These are phyloP conservation scores for Reticulitermes lucifugus DNA, from an alignment of 2,888 invertebrate genomes.

Conservation along the genomic window DNA sequence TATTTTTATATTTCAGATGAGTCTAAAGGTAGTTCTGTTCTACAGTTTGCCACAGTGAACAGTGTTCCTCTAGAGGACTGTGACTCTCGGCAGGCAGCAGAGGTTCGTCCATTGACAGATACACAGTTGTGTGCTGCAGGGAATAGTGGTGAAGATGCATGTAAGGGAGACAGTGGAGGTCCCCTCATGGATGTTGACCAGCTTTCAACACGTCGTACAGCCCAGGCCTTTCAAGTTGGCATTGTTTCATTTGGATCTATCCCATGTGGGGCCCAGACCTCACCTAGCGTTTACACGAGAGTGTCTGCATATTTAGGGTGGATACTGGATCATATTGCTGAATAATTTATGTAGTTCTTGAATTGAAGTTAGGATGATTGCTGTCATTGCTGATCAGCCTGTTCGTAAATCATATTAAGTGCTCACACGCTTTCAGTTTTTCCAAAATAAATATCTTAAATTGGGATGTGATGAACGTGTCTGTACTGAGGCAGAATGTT, in stretches of 20 bases:
- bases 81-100: slow-evolving; percentile 34
- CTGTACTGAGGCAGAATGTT: too few relatives aligned
- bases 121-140: slow-evolving; percentile 56
- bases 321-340: slow-evolving; percentile 55
- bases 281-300: slow-evolving; percentile 58
- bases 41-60: slow-evolving; percentile 44
- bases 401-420: too few relatives aligned
- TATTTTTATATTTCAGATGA: slow-evolving; percentile 26
- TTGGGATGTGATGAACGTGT: too few relatives aligned
- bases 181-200: slow-evolving; percentile 50
- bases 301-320: slow-evolving; percentile 56
- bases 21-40: slow-evolving; percentile 37
- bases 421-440: too few relatives aligned
- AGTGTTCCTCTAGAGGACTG: slow-evolving; percentile 45
- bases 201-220: not conserved
- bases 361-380: too few relatives aligned
- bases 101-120: slow-evolving; percentile 38
- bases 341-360: not conserved
- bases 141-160: slow-evolving; percentile 54
- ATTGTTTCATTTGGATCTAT: slow-evolving; percentile 57
- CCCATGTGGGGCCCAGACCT: slow-evolving; percentile 54
- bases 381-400: too few relatives aligned
- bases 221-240: slow-evolving; percentile 55
- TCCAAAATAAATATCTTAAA: too few relatives aligned
- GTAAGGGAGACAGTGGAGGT: slow-evolving; percentile 56